Conservation (phyloP, 30 jellyfish, hydroid and myxozoan species). For the Cassiopea andromeda region DNA sequence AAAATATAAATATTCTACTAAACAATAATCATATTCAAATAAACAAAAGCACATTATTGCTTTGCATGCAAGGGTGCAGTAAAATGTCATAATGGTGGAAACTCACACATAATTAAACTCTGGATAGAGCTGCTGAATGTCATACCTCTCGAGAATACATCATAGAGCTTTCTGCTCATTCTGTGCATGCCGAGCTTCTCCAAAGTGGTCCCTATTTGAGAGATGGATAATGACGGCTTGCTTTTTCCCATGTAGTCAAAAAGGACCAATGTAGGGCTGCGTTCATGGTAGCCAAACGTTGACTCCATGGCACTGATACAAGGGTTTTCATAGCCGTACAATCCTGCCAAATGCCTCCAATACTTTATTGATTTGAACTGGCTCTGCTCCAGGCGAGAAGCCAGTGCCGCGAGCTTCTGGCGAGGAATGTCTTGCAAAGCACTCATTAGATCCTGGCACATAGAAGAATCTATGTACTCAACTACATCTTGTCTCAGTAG, state of each 20-base stretch:
- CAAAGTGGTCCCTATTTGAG: neutral
- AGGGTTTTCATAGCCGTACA: neutral
- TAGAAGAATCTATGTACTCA: neutral
- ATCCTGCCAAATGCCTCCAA: conserved; percentile 20
- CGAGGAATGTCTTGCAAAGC: neutral
- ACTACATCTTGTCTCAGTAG: conserved; percentile 9
- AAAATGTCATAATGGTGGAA: neutral
- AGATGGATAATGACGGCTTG: neutral
- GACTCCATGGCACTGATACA: conserved; percentile 2
- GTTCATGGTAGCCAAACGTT: neutral
- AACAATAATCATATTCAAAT: no score
- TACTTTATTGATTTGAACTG: conserved; percentile 11
- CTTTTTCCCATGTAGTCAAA: neutral
- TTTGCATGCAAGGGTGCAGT: neutral
- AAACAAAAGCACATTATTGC: no score
- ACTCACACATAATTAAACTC: neutral
- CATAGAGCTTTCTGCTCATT: conserved; percentile 2
- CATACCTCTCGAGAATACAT: neutral
- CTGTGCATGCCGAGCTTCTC: conserved; percentile 8
- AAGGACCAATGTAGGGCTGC: conserved; percentile 15
- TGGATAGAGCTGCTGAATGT: neutral
- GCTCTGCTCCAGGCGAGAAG: neutral
- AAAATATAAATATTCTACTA: no score
- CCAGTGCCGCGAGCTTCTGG: neutral
- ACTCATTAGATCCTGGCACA: neutral